Conservation (phyloP, 2,113 vertebrate species). For the Circaetus cinerascens region DNA sequence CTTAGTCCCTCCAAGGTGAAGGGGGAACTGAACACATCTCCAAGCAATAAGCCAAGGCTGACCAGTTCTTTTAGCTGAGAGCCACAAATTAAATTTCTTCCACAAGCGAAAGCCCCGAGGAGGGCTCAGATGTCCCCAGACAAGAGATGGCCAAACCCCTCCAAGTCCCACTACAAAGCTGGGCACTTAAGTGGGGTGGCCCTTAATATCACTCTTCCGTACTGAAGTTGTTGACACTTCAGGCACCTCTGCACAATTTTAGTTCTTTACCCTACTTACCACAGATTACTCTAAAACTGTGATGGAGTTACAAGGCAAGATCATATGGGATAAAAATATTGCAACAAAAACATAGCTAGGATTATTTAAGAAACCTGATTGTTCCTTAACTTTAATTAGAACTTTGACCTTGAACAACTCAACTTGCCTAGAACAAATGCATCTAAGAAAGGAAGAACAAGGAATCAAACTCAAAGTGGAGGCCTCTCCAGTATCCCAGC, state of each 20-base stretch:
- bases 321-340: not conserved
- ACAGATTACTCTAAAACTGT: not conserved
- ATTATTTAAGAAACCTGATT: not conserved
- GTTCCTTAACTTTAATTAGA: not conserved
- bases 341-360: not conserved
- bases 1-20: not conserved
- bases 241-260: not conserved
- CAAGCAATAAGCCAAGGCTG: not conserved
- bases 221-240: not conserved
- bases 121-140: not conserved
- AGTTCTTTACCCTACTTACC: not conserved
- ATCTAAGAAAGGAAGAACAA: not conserved
- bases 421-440: not conserved
- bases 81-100: not conserved
- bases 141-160: not conserved
- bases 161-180: not conserved
- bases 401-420: not conserved
- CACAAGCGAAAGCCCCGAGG: not conserved
- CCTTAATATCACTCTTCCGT: not conserved
- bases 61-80: not conserved
- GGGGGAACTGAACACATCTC: not conserved
- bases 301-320: not conserved
- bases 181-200: not conserved
- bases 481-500: not conserved
- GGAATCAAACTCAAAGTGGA: not conserved